These are phyloP conservation scores for Petrocephalus sullivani DNA, from an alignment of 2,797 vertebrate species.

Conservation along the genomic window DNA sequence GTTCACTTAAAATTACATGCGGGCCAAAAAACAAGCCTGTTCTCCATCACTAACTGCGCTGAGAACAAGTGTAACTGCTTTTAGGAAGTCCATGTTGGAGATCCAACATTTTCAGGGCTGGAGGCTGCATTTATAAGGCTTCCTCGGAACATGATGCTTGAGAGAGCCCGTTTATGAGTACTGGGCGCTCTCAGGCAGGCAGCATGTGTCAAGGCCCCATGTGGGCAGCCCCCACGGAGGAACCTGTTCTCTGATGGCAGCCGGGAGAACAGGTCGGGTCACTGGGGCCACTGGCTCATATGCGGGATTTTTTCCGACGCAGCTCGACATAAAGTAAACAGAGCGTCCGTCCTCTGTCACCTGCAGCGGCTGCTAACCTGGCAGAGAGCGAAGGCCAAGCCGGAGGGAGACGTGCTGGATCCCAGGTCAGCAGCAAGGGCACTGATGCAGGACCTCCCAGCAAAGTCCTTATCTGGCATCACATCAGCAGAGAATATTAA, in stretches of 20 bases:
- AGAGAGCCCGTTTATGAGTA: background rate
- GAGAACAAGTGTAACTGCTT: background rate
- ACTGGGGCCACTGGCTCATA: background rate
- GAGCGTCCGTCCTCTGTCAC: background rate
- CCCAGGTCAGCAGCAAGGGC: background rate
- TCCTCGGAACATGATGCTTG: background rate
- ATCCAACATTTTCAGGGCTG: background rate
- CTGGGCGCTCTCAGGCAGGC: background rate
- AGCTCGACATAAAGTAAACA: background rate
- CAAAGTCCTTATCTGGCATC: background rate
- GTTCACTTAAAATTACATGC: background rate
- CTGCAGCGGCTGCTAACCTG: background rate
- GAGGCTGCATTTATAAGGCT: background rate
- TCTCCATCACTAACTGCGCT: background rate
- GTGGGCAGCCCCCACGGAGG: background rate
- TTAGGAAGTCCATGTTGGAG: background rate
- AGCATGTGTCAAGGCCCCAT: background rate
- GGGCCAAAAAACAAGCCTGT: background rate
- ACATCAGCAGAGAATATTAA: background rate
- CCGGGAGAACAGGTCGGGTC: slow-evolving; percentile 1
- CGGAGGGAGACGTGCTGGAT: background rate
- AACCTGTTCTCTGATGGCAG: background rate
- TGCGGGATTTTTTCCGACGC: background rate
- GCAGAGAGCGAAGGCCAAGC: background rate
- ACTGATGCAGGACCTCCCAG: background rate